Conservation (phyloP, 2,797 vertebrate species). For the Morus bassanus region DNA sequence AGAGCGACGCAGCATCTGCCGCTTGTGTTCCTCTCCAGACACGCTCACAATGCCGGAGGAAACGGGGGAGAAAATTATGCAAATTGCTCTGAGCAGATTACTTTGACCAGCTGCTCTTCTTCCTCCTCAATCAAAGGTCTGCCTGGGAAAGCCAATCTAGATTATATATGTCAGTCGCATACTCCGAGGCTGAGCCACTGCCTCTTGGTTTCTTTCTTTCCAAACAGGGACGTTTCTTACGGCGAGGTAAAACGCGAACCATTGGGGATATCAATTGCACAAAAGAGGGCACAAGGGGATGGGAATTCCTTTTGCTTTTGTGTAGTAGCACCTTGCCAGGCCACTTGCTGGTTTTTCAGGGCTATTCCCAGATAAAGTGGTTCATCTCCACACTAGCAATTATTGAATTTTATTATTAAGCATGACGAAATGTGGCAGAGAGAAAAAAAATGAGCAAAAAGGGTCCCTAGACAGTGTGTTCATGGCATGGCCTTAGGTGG, state of each 20-base stretch:
- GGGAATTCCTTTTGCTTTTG: slow-evolving; percentile 5
- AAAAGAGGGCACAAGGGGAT: not conserved
- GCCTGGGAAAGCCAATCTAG: slow-evolving; percentile 66
- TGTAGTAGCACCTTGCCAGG: not conserved
- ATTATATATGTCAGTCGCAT: slow-evolving; percentile 56
- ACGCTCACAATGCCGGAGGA: slow-evolving; percentile 73
- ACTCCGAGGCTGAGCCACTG: not conserved
- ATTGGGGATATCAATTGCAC: not conserved
- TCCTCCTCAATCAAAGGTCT: slow-evolving; percentile 67
- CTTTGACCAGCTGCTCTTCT: slow-evolving; percentile 76
- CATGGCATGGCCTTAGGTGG: slow-evolving; percentile 1
- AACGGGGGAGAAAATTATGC: slow-evolving; percentile 76
- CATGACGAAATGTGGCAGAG: slow-evolving; percentile 18
- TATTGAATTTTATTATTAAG: slow-evolving; percentile 54
- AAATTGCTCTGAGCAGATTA: slow-evolving; percentile 74
- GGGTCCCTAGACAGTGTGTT: not conserved
- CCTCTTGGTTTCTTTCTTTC: slow-evolving; percentile 4
- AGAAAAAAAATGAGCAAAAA: not conserved
- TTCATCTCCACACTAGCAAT: not conserved
- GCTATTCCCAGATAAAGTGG: not conserved
- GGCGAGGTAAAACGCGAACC: not conserved
- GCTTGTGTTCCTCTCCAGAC: slow-evolving; percentile 66
- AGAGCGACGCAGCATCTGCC: slow-evolving; percentile 72
- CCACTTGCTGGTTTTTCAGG: not conserved
- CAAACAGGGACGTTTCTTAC: not conserved